Evolutionary conservation across 92 coral and sea anemone species (phyloP), one percentile per base, ranked within the genome.

Genomic region (Porites lobata): DNA sequence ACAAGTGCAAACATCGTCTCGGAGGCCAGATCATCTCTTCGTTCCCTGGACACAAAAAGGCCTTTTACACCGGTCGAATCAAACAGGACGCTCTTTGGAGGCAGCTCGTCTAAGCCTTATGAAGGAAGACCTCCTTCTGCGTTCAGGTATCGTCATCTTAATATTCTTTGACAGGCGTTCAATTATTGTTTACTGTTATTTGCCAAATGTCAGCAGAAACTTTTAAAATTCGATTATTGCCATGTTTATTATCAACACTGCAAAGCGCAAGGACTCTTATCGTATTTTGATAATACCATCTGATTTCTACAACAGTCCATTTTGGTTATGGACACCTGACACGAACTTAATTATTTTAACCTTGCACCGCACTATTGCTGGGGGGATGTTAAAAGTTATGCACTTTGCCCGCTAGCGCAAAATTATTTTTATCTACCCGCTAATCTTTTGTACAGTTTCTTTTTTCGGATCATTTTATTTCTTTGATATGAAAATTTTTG

Each of bases 1-100:
- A 97, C 99, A 58, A 97, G 99, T 76, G 98, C 99, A 17, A 97
- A 97, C 72, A 97, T 97, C 62, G 96, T 97, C 50, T 94, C 99
- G n/a, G 98, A 97, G 69, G 99, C 99, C 63, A 93, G 99, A 62
- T 90, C 96, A n/a, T 83, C 94, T 50, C 93, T 97, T 79, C 98
- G 99, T 78, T 72, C 98, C 20, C 85, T 97, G 79, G 92, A 97
- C n/a, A 97, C 99, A 53, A 95, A 93, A 74, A 89, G 99, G 74
- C 99, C 99, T 21, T 95, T 93, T 53, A 97, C 99, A 7, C 99
- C 99, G 17, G 96, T 96, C 14, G 99, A 97, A 68, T 92, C 96
- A 8, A 90, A 85, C 24, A 90, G 99, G 75, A 95, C 98, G 38
- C 85, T 97, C 72, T 97, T 97, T 87, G 95, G 96, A 64, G 87